These are phyloP conservation scores for Rhynchopsitta pachyrhyncha DNA, from an alignment of 2,113 vertebrate species.

Conservation along the genomic window DNA sequence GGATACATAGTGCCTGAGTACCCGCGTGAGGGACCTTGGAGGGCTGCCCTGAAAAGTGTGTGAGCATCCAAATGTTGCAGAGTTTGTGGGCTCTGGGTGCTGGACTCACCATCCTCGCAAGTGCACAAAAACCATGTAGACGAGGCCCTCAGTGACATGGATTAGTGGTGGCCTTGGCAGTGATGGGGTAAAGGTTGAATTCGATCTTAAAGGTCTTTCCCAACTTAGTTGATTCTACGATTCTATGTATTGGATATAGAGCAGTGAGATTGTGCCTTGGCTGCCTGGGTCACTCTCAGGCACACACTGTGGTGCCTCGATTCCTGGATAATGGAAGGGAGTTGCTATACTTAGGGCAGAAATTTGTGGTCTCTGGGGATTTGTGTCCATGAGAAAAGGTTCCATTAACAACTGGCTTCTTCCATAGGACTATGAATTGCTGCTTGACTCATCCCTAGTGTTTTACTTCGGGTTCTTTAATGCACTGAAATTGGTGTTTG, in stretches of 20 bases:
- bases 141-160: not conserved
- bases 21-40: not conserved
- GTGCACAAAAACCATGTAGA: not conserved
- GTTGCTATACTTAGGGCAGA: not conserved
- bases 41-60: not conserved
- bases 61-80: not conserved
- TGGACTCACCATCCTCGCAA: not conserved
- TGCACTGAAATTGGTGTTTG: not conserved
- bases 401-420: not conserved
- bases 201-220: not conserved
- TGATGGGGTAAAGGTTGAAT: not conserved
- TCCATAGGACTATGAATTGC: not conserved
- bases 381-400: not conserved
- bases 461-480: not conserved
- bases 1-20: not conserved
- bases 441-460: not conserved
- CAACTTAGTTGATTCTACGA: not conserved
- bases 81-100: not conserved
- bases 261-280: not conserved
- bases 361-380: not conserved
- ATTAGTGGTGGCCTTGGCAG: not conserved
- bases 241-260: not conserved
- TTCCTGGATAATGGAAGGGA: not conserved
- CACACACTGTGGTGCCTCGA: not conserved
- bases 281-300: not conserved